A percentile compares a stretch with the other conserved stretches of the same genome.
Conservation (phyloP, 2,888 invertebrate species). For the Eucera pruinosa region DNA sequence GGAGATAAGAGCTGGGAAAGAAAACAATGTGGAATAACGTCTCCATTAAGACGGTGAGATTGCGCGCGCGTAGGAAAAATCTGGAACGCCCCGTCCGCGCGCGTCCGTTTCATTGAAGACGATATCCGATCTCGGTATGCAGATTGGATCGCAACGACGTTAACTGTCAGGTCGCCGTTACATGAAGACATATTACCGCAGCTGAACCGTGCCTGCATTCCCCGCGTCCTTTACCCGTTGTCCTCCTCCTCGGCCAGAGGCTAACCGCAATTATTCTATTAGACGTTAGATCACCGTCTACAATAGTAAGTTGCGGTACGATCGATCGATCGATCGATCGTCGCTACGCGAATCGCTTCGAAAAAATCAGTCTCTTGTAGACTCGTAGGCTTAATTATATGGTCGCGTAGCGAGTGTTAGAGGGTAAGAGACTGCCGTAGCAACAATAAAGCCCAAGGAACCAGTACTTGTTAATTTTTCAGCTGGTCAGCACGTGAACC, state of each 20-base stretch:
- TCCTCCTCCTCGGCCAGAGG: conserved; percentile 50
- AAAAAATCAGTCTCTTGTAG: too few relatives aligned
- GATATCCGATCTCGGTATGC: conserved; percentile 55
- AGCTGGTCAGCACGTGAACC: too few relatives aligned
- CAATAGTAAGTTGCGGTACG: conserved; percentile 54
- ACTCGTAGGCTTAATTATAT: too few relatives aligned
- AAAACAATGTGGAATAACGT: too few relatives aligned
- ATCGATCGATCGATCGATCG: conserved; percentile 55
- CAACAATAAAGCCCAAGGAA: too few relatives aligned
- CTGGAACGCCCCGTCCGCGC: conserved; percentile 22
- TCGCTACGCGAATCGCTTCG: too few relatives aligned
- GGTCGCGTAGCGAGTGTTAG: too few relatives aligned
- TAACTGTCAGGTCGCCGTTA: conserved; percentile 61
- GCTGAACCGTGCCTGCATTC: conserved; percentile 71
- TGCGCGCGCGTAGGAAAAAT: conserved; percentile 23
- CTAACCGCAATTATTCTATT: conserved; percentile 69
- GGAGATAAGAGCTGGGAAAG: too few relatives aligned
- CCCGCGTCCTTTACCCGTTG: conserved; percentile 53
- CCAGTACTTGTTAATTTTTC: too few relatives aligned
- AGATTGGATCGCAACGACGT: conserved; percentile 57
- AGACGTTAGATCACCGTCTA: conserved; percentile 70
- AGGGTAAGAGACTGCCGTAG: too few relatives aligned
- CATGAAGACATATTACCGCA: conserved; percentile 75
- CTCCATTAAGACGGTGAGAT: too few relatives aligned
- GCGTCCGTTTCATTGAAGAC: conserved; percentile 47